Base-by-base conservation (phyloP, 2,113 vertebrate genomes). In the Phoxinus phoxinus region DNA sequence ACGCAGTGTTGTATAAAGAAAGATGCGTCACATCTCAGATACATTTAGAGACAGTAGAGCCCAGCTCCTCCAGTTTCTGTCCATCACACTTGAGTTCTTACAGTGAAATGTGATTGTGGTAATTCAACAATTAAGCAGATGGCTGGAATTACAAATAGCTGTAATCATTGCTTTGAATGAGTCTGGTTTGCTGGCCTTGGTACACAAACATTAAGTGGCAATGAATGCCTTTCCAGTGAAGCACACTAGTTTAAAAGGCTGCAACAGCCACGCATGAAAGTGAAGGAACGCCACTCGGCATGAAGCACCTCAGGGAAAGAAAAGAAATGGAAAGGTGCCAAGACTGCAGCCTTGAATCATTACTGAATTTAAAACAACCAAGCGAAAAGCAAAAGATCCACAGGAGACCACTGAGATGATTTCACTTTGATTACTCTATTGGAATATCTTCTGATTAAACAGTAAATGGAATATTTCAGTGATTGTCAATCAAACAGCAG, bases 311-410 rank as follows among this genome's bases (percentile, higher is more conserved):
- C 32, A 44, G 63, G 63, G 41, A 32, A 32, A 63, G 37, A 75
- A 67, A 53, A 61, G 11, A 63, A 65, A 67, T 32, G 37, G 19
- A 63, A 75, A 84, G 58, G 19, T 63, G 13, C 51, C 58, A 84
- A 67, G 75, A 25, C 75, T 79, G 84, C 84, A 79, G 75, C 41
- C 30, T 71, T 19, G 75, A 85, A 69, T 35, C 21, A 41, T 25
- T 78, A 37, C 44, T 58, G 75, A 67, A 69, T 79, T 67, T 37
- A 63, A 63, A 61, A 59, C 56, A 75, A 74, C 56, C 17, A 10
- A 30, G 44, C 9, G 21, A 30, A 48, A 56, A 53, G 32, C 19
- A 6, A 58, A 25, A 74, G 25, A 15, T 8, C 30, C 61, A 35
- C 59, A 85, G 61, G 11, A 32, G 13, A 78, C 17, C 27, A n/a